phyloP scores from a whole-genome alignment of 1,140 invertebrate species.

The Catajapyx aquilonaris region DNA sequence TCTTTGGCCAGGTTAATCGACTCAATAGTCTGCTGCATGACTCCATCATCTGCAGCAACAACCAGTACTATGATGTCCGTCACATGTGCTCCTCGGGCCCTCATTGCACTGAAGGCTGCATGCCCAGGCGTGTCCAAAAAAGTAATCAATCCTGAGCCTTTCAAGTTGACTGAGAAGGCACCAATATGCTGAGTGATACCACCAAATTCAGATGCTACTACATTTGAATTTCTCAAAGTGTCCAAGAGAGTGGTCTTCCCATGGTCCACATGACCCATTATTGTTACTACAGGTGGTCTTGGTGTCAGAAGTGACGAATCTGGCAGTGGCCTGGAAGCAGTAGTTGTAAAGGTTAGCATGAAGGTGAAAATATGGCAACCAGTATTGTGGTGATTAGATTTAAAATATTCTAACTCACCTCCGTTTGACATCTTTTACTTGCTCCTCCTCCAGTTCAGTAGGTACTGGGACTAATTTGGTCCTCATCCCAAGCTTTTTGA shows the following conservation, averaged over 20 bases:
- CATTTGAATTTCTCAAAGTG: conserved; percentile 57
- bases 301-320: conserved; percentile 33
- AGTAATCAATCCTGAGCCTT: conserved; percentile 26
- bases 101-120: conserved; percentile 84
- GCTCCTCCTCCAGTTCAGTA: conserved; percentile 16
- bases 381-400: not conserved
- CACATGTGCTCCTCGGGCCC: conserved; percentile 67
- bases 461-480: conserved; percentile 30
- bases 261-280: conserved; percentile 99
- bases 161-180: conserved; percentile 56
- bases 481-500: conserved; percentile 37
- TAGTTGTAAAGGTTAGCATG: conserved; percentile 6
- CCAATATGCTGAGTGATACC: conserved; percentile 99
- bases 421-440: conserved; percentile 17
- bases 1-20: conserved; percentile 52
- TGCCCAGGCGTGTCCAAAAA: conserved; percentile 99
- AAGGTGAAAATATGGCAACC: conserved; percentile 8
- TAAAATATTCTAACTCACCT: conserved; percentile 6
- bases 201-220: conserved; percentile 87
- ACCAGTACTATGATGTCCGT: conserved; percentile 94
- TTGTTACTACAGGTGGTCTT: conserved; percentile 78
- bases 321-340: conserved; percentile 33
- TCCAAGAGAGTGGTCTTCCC: conserved; percentile 96
- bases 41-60: conserved; percentile 95
- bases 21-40: conserved; percentile 90